A percentile compares a stretch with the other conserved stretches of the same genome.
Conservation (phyloP, 2,888 invertebrate species). For the Tenodera sinensis region DNA sequence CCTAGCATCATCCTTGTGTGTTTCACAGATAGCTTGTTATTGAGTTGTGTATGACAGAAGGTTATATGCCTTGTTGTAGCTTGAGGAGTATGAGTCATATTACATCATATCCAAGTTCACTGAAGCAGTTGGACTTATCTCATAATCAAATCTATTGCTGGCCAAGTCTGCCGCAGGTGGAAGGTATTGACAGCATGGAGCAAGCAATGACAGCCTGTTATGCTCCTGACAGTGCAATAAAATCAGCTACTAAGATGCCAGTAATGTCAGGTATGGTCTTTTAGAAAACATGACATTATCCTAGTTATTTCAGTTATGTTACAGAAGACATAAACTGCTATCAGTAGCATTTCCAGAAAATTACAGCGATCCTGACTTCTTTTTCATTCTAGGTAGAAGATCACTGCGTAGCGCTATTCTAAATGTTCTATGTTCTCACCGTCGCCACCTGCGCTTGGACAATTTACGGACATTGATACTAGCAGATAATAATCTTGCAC, state of each 20-base stretch:
- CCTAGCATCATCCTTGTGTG: too few relatives aligned
- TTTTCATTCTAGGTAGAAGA: slow-evolving; percentile 46
- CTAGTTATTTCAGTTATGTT: too few relatives aligned
- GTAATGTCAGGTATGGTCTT: slow-evolving; percentile 39
- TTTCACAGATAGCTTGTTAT: too few relatives aligned
- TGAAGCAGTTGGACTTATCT: slow-evolving; percentile 89
- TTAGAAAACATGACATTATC: too few relatives aligned
- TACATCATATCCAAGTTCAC: slow-evolving; percentile 80
- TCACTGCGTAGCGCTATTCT: slow-evolving; percentile 70
- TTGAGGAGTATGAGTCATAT: slow-evolving; percentile 70
- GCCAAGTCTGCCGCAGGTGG: slow-evolving; percentile 69
- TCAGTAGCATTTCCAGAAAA: not conserved
- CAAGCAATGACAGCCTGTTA: slow-evolving; percentile 71
- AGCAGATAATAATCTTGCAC: slow-evolving; percentile 78
- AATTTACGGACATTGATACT: slow-evolving; percentile 77
- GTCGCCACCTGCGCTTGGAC: slow-evolving; percentile 79
- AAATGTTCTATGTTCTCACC: slow-evolving; percentile 77
- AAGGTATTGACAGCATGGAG: slow-evolving; percentile 55
- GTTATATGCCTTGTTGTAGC: slow-evolving; percentile 30
- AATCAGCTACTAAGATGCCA: slow-evolving; percentile 40
- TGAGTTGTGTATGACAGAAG: not conserved
- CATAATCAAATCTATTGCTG: slow-evolving; percentile 88
- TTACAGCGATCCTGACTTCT: not conserved
- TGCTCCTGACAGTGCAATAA: slow-evolving; percentile 45
- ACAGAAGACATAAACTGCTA: too few relatives aligned